Conservation (phyloP, 2,797 vertebrate species). For the Trichosurus vulpecula region DNA sequence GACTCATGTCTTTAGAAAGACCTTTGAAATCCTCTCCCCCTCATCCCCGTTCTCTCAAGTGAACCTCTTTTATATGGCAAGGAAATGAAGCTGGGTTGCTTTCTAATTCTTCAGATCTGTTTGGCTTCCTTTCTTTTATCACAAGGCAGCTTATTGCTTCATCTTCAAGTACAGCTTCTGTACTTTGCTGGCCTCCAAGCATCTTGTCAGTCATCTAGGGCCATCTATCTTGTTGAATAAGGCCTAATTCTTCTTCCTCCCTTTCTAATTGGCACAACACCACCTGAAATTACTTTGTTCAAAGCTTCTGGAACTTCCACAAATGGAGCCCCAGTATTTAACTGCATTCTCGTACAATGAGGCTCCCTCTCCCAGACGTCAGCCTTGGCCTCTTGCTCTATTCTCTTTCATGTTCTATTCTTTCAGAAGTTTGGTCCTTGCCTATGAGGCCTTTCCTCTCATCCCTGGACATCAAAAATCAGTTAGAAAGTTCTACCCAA, state of each 20-base stretch:
- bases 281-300: not conserved
- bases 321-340: not conserved
- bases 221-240: not conserved
- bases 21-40: not conserved
- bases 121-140: not conserved
- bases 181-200: not conserved
- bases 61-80: not conserved
- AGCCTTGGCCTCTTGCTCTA: not conserved
- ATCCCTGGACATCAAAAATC: conserved; percentile 50
- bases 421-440: conserved; percentile 53
- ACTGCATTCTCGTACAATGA: conserved; percentile 5
- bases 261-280: not conserved
- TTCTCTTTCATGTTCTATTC: conserved; percentile 45
- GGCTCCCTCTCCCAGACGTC: not conserved
- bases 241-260: not conserved
- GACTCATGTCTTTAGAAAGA: not conserved
- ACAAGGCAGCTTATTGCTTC: not conserved
- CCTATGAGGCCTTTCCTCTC: conserved; percentile 51
- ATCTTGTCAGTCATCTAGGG: not conserved
- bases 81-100: too few relatives aligned
- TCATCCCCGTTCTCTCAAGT: not conserved
- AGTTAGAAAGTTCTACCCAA: not conserved
- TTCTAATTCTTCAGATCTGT: not conserved
- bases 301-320: not conserved
- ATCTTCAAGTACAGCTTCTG: not conserved